These are phyloP conservation scores for Tholera decimalis DNA, from an alignment of 2,888 invertebrate genomes.

Conservation along the genomic window DNA sequence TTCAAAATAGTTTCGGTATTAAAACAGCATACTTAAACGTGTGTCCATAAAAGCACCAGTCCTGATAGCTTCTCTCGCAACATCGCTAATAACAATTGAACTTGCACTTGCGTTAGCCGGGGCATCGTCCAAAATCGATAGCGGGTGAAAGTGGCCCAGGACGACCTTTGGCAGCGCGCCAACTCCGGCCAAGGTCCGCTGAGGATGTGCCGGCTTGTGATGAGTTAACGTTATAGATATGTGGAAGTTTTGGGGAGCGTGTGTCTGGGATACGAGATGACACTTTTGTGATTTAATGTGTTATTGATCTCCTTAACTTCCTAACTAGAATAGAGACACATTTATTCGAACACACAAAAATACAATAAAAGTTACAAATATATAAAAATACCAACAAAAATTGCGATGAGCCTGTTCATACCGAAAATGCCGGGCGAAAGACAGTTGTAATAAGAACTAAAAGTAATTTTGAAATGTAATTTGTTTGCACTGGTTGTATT, in stretches of 20 bases:
- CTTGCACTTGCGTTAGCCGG: conserved; percentile 53
- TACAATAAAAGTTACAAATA: no score
- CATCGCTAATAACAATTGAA: conserved; percentile 44
- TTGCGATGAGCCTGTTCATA: no score
- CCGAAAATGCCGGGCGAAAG: no score
- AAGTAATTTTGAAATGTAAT: no score
- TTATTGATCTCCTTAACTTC: no score
- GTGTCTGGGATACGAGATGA: background rate
- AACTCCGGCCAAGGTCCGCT: conserved; percentile 64
- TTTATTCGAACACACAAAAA: no score
- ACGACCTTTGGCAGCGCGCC: conserved; percentile 68
- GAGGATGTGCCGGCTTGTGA: conserved; percentile 49
- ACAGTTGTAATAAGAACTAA: no score
- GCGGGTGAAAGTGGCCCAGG: conserved; percentile 70
- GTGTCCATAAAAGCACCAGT: conserved; percentile 3
- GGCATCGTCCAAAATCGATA: conserved; percentile 68
- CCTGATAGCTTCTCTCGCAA: conserved; percentile 30
- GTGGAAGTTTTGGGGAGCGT: conserved; percentile 10
- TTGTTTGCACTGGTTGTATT: no score
- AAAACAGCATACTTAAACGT: background rate
- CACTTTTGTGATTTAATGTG: background rate
- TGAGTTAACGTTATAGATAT: conserved; percentile 33
- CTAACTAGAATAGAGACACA: no score
- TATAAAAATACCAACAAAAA: no score
- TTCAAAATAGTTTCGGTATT: background rate